Evolutionary conservation across 2,797 vertebrate genomes (phyloP).

Genomic region (Acridotheres tristis): DNA sequence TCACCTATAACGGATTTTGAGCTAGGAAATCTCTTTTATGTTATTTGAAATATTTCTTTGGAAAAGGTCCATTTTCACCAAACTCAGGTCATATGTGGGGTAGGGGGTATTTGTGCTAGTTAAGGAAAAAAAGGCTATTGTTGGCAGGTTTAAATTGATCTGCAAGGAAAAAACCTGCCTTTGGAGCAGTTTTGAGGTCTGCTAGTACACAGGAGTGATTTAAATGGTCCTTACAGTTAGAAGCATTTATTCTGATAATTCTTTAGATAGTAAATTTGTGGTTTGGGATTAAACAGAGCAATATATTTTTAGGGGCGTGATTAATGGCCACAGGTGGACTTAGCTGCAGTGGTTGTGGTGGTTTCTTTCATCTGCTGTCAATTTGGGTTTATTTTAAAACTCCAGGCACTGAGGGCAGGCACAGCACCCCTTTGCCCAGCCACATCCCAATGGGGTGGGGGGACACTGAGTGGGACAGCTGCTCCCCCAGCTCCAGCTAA

Average conservation of each 20-base stretch:
- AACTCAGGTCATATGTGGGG: background rate
- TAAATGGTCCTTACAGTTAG: background rate
- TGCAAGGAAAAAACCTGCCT: background rate
- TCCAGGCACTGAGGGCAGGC: background rate
- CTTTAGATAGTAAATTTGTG: conserved; percentile 8
- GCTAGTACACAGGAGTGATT: background rate
- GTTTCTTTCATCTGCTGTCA: conserved; percentile 1
- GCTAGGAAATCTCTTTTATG: background rate
- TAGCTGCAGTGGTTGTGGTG: background rate
- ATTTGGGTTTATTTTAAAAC: conserved; percentile 38
- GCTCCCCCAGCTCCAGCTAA: background rate
- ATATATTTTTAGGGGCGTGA: conserved; percentile 51
- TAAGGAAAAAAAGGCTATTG: background rate
- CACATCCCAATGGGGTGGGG: background rate
- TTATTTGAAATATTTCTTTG: conserved; percentile 2
- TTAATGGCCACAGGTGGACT: conserved; percentile 52
- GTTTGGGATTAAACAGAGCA: conserved; percentile 28
- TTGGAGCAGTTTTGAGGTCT: conserved; percentile 3
- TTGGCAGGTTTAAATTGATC: background rate
- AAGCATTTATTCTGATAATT: conserved; percentile 12
- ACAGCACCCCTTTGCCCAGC: background rate
- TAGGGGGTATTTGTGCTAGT: background rate
- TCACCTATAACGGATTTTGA: conserved; percentile 3
- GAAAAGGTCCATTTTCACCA: background rate
- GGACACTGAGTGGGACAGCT: background rate